Base-by-base conservation (phyloP, 2,888 invertebrate species). In the Macrostomum cliftonense region DNA sequence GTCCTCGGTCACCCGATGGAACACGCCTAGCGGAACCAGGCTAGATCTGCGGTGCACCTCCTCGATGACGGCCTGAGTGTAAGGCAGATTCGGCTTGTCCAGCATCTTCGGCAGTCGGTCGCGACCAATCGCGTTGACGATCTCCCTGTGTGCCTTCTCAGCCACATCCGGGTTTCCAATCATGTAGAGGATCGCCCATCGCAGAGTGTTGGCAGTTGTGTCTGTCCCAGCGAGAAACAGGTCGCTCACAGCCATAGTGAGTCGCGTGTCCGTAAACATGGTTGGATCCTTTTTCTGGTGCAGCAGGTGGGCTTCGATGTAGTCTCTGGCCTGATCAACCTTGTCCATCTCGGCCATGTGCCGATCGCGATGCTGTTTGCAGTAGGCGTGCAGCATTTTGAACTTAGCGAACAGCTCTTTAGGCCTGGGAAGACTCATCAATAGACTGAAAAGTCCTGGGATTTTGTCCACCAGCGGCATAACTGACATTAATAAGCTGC, bases 201-300 rank as follows among this genome's bases (percentile, higher is more conserved):
- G 82, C 54, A 85, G 80, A 1, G 82, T 84, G 13, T 86, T 81
- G n/a, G 81, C 79, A 0, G 81, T 81, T 1, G 82, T 82, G 60
- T 83, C 82, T 61, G 58, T 57, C 7, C 61, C 62, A 20, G 63
- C 62, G 7, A 53, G 47, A 39, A 61, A 57, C 1, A 62, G 51
- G 43, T 61, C 61, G 2, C 43, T 44, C n/a, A 58, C 51, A 1
- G 28, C 28, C 1, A 16, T 12, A 7, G 28, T 42, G 13, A 51
- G 20, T 28, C 52, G 51, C 12, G 1, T 37, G 16, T 51, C 43
- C 9, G 12, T 17, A 16, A 19, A 51, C 12, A 38, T 2, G n/a
- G 28, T 9, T 9, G 37, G 37, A 4, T 48, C 5, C 9, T 48
- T 48, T 19, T 14, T 21, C 9, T 48, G 48, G 20, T 39, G 37